Evolutionary conservation across 1,140 invertebrate genomes (phyloP).

Genomic region (Drosophila insularis): DNA sequence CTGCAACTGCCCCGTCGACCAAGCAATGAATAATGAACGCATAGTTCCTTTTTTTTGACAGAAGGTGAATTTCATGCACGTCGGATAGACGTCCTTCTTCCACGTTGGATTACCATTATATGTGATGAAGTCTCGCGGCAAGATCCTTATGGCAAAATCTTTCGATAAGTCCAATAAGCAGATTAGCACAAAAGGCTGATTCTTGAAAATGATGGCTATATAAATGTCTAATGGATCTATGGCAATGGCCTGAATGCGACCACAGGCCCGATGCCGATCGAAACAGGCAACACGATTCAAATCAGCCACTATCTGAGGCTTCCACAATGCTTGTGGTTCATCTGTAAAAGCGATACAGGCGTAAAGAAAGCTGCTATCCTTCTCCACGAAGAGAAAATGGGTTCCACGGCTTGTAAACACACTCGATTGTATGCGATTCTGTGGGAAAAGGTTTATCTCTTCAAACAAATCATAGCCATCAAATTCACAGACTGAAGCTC

Average conservation of each 20-base stretch:
- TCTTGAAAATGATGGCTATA: conserved; percentile 39
- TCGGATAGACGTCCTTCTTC: conserved; percentile 1
- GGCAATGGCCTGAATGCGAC: conserved; percentile 11
- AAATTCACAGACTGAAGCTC: conserved; percentile 11
- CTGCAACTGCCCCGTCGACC: conserved; percentile 21
- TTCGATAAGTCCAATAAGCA: not conserved
- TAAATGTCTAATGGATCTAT: conserved; percentile 33
- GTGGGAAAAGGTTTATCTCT: not conserved
- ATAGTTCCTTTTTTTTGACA: too few species aligned
- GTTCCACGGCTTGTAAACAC: conserved; percentile 28
- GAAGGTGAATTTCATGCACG: conserved; percentile 23
- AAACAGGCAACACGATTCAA: not conserved
- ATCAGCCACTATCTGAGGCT: conserved; percentile 1
- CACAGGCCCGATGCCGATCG: not conserved
- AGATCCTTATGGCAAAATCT: not conserved
- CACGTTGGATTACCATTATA: not conserved
- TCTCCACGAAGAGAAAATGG: conserved; percentile 20
- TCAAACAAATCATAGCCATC: not conserved
- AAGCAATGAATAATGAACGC: not conserved
- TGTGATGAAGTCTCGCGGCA: conserved; percentile 14
- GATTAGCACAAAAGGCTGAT: conserved; percentile 35
- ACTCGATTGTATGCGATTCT: conserved; percentile 26
- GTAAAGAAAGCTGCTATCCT: conserved; percentile 8
- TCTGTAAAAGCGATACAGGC: not conserved
- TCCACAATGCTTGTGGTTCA: not conserved